Evolutionary conservation across 2,888 invertebrate genomes (phyloP), one percentile per base, ranked within the genome.

Genomic region (Eueremaeus valkanovi): DNA sequence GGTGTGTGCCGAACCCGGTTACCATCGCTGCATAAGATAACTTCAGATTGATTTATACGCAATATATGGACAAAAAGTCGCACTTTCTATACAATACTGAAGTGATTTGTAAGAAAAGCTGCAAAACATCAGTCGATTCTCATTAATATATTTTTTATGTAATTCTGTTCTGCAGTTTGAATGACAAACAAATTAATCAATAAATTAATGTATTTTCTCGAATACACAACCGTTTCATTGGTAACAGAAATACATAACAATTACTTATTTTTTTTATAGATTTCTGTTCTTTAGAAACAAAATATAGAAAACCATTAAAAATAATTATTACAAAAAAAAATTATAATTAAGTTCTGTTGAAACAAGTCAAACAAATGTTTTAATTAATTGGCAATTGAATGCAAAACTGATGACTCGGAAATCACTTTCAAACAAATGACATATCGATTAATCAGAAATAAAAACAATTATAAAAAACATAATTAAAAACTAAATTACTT

Each of bases 151-250:
- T 51, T 51, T 18, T 51, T 51, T 51, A 16, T 51, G 51, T n/a
- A n/a, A n/a, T 6, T 6, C n/a, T 51, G 51, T 51, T 51, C 6
- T 51, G 51, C 21, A 51, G 6, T 5, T 3, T 1, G 66, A 16
- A 33, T n/a, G n/a, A 36, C 40, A 27, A 68, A 68, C 21, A 13
- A 21, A 66, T 33, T 36, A 42, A 68, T 68, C 68, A 27, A 68
- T 68, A 40, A 40, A 68, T 42, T 42, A 21, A 40, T 68, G 68
- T 68, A 42, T 68, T 42, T 68, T n/a, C 6, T 9, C n/a, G n/a
- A n/a, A n/a, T n/a, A n/a, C n/a, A n/a, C 8, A 70, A 27, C 36
- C 42, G 70, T 42, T 70, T 45, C 70, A 42, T 45, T 45, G 70
- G 70, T 70, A 45, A 70, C 70, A 42, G 13, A 16, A n/a, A 18